Conservation (phyloP, 2,797 vertebrate species). For the Enteromius radiatus region DNA sequence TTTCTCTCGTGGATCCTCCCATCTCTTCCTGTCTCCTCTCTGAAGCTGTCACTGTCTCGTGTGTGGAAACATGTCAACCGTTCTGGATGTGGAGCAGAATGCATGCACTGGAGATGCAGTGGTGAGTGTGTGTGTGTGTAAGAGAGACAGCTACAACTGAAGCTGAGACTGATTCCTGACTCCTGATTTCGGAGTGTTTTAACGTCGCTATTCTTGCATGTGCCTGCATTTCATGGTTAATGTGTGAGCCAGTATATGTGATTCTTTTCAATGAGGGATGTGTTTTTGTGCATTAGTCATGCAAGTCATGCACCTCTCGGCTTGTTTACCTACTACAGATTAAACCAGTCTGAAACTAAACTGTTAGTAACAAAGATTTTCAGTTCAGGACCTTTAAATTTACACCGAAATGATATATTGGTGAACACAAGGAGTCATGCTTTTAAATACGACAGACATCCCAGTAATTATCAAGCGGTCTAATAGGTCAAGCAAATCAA, state of each 20-base stretch:
- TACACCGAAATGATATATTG: background rate
- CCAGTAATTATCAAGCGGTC: background rate
- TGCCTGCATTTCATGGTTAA: background rate
- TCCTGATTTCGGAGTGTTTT: background rate
- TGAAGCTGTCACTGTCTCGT: slow-evolving; percentile 65
- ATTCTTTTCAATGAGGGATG: background rate
- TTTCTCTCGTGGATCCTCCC: slow-evolving; percentile 58
- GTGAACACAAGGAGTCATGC: too few species aligned
- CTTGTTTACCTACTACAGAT: slow-evolving; percentile 42
- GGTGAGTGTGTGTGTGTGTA: slow-evolving; percentile 73
- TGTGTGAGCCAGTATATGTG: background rate
- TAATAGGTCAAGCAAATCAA: slow-evolving; percentile 42
- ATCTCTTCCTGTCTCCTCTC: slow-evolving; percentile 64
- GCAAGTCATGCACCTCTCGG: slow-evolving; percentile 27
- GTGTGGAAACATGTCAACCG: slow-evolving; percentile 80
- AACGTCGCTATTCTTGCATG: background rate
- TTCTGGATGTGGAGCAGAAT: slow-evolving; percentile 83
- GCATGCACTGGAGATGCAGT: slow-evolving; percentile 78
- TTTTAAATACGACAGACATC: slow-evolving; percentile 11
- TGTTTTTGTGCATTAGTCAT: slow-evolving; percentile 35
- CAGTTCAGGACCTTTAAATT: background rate
- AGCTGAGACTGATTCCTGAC: background rate
- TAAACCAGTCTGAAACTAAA: background rate
- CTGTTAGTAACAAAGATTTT: background rate
- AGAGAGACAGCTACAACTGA: slow-evolving; percentile 5